Conservation (phyloP, 2,888 invertebrate species). For the Nephrotoma guestfalica region DNA sequence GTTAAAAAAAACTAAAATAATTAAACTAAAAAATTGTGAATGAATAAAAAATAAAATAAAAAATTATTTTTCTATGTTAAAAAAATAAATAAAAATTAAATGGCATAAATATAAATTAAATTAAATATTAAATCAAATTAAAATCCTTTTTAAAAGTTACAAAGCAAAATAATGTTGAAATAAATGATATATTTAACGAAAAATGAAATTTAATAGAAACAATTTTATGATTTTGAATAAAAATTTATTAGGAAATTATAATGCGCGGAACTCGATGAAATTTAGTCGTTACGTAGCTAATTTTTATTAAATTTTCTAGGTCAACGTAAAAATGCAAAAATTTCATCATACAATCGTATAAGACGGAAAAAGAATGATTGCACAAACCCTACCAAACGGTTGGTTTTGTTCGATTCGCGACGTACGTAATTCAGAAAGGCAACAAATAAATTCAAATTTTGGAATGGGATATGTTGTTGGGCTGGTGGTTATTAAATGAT, state of each 20-base stretch:
- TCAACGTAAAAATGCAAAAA: too few species aligned
- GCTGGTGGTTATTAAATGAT: too few species aligned
- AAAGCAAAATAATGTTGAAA: background rate
- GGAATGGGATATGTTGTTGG: too few species aligned
- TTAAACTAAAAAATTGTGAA: background rate
- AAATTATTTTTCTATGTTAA: background rate
- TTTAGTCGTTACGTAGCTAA: too few species aligned
- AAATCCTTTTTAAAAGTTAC: background rate
- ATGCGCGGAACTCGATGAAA: background rate
- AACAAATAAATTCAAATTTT: too few species aligned
- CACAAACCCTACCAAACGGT: too few species aligned
- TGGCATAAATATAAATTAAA: background rate
- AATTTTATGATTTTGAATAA: background rate
- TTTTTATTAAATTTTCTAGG: too few species aligned
- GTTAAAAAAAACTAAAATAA: background rate
- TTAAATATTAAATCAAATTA: background rate
- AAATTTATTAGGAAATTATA: background rate
- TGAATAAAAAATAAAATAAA: background rate
- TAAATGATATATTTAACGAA: background rate
- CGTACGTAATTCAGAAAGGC: too few species aligned
- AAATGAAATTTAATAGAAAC: background rate
- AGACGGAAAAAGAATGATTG: too few species aligned
- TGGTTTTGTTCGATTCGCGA: too few species aligned
- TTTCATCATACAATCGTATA: too few species aligned
- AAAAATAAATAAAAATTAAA: background rate